Evolutionary conservation across 92 coral and sea anemone genomes (phyloP), one percentile per base, ranked within the genome.

Genomic region (Blastomussa wellsi): DNA sequence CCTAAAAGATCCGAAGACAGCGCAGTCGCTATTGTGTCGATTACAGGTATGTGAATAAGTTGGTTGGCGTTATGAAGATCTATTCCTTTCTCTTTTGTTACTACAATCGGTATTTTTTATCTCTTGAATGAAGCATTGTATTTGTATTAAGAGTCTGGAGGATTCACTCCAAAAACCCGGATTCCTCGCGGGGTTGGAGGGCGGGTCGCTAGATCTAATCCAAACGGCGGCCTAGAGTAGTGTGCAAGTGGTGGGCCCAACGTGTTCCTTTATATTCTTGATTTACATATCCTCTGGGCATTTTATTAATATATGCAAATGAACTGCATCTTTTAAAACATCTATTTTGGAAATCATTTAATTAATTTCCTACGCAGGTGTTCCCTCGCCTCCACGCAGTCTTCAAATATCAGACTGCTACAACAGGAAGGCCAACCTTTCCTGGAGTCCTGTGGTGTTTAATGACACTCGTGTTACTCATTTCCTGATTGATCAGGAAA

Each of bases 1-100:
- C 92, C 91, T 11, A 89, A 79, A 68, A 72, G 72, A 44, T 95
- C 98, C 0, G 95, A 94, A 79, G 98, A 92, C 72, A 92, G 77
- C 28, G 88, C 89, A 1, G 2, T 81, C 2, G 92, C 93, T 26
- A 32, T 84, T 44, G 82, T 82, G 4, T 60, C 76, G 12, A 82
- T 72, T 28, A 39, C 0, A 53, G 86, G 86, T 82, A 82, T 6
- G 51, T 32, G 26, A 64, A 28, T 39, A 15, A 41, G 9, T 17
- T 16, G 0, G n/a, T 65, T 70, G 41, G 33, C 35, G 33, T 62
- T 2, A 62, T 28, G 33, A 4, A 28, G 33, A 2, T 2, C 33
- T 35, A 3, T 62, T 3, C 16, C 10, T 22, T 59, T 9, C n/a
- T 24, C 11, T 10, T 29, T 26, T 62, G 2, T 62, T 7, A 2